These are phyloP conservation scores for Pseudococcus jackbeardsleyi DNA, from an alignment of 2,888 invertebrate genomes.

Conservation along the genomic window DNA sequence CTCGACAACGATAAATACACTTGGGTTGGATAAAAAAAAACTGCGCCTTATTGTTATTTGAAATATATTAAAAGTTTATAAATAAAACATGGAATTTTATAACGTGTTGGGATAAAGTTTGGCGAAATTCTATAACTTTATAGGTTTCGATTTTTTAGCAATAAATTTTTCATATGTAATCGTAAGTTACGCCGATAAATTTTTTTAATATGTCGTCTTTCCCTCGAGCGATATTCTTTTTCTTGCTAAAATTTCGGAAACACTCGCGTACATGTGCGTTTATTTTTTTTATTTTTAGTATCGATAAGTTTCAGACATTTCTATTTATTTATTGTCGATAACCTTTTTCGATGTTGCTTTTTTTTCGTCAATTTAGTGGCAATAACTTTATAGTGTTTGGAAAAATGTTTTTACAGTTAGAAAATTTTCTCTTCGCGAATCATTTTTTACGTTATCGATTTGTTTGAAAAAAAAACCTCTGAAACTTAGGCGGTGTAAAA, in stretches of 20 bases:
- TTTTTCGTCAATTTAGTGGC: neutral
- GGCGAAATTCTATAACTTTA: constrained; percentile 27
- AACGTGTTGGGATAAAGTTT: constrained; percentile 17
- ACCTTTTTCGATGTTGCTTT: neutral
- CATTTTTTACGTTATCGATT: neutral
- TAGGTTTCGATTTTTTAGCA: constrained; percentile 38
- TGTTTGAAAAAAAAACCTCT: neutral
- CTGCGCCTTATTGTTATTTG: constrained; percentile 32
- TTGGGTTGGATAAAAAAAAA: neutral
- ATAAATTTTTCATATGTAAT: constrained; percentile 43
- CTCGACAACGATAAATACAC: constrained; percentile 12
- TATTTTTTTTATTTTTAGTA: neutral
- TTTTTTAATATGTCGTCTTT: neutral
- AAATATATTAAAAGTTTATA: constrained; percentile 41
- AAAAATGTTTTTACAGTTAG: neutral
- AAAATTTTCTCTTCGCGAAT: neutral
- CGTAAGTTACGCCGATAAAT: constrained; percentile 29
- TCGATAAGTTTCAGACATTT: neutral
- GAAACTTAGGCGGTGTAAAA: neutral
- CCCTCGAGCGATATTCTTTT: neutral
- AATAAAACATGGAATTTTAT: constrained; percentile 47
- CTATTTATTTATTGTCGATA: neutral
- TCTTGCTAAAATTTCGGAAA: neutral
- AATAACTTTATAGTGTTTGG: constrained; percentile 1
- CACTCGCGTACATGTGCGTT: neutral